phyloP scores from a whole-genome alignment of 2,113 vertebrate genomes.

The Anguilla rostrata region DNA sequence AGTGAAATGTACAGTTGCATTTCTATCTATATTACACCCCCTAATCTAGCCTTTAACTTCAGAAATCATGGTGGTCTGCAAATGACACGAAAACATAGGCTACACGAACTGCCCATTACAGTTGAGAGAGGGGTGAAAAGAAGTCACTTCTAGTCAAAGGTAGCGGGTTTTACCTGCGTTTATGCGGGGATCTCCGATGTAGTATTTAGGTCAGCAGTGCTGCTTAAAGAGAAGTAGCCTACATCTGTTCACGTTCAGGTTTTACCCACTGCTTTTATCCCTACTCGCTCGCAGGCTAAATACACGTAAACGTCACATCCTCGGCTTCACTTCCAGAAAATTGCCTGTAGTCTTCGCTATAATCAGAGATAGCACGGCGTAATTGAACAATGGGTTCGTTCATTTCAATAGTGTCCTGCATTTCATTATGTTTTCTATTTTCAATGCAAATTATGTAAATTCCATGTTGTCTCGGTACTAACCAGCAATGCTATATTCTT shows the following conservation, averaged over 20 bases:
- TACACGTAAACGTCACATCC: neutral
- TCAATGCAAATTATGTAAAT: slow-evolving; percentile 24
- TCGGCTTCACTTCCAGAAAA: neutral
- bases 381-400: slow-evolving; percentile 15
- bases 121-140: neutral
- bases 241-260: neutral
- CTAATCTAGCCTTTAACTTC: too few species aligned
- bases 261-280: neutral
- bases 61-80: neutral
- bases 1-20: too few species aligned
- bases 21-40: too few species aligned
- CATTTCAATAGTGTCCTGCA: slow-evolving; percentile 31
- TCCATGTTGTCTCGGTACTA: neutral
- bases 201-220: neutral
- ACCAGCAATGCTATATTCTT: neutral
- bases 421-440: slow-evolving; percentile 39
- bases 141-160: neutral
- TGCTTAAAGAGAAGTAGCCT: neutral
- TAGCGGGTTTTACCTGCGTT: neutral
- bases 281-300: neutral
- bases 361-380: slow-evolving; percentile 36
- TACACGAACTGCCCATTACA: neutral
- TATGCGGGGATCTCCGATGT: neutral
- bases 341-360: slow-evolving; percentile 4
- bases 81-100: neutral